Base-by-base conservation (phyloP, 2,797 vertebrate genomes). In the Galagoides demidoff region DNA sequence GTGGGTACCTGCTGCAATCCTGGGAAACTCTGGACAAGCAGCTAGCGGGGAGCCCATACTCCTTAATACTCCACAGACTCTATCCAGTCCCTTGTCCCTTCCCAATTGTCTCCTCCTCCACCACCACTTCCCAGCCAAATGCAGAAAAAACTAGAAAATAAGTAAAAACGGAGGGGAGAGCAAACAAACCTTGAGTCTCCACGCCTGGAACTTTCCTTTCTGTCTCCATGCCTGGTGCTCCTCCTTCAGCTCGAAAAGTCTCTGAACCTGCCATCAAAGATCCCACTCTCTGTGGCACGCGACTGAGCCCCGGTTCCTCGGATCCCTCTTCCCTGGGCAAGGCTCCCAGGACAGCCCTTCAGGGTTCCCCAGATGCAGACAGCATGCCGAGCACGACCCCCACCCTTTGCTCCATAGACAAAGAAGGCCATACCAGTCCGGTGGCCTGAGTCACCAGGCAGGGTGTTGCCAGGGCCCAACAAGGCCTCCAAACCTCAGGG, bases 351-450 rank as follows among this genome's bases (percentile, higher is more conserved):
- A 43, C 34, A 2, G 3, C 52, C n/a, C 34, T 52, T 22, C 49
- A 19, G 78, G 55, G 27, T 76, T 76, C 37, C 81, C 84, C 77
- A 27, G 2, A 57, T 5, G 1, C 13, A 4, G 74, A 49, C 74
- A 27, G 27, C 66, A 13, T 20, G 34, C 37, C 66, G 68, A 83
- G 57, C 57, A 59, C 11, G 39, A 34, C 19, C n/a, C 52, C 52
- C 52, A 57, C 23, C 23, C 64, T 34, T 31, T 16, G 37, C 79
- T 82, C 29, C 2, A 22, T 68, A 92, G 81, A 96, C 97, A 97
- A 97, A 97, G 96, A 81, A 68, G 85, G 45, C 31, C 13, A 1
- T 61, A 78, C 79, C 70, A 2, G 71, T 76, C 31, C 16, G 0
- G 52, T 45, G 2, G 10, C 13, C 55, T 5, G 34, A 7, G 0